Evolutionary conservation across 2,113 vertebrate species (phyloP).

Genomic region (Naja naja): DNA sequence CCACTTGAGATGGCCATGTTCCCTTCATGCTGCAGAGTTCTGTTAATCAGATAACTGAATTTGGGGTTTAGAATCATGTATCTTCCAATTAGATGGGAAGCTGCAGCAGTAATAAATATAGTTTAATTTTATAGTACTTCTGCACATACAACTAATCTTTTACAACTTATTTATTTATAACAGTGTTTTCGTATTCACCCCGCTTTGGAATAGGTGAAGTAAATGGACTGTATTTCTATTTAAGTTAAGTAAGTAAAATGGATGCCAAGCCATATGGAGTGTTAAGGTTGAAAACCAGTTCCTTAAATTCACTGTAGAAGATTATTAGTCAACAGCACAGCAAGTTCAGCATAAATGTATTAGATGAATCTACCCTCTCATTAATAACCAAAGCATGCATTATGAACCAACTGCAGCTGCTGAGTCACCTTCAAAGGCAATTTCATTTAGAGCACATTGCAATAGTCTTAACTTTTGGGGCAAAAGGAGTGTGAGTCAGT

Average conservation of each 20-base stretch:
- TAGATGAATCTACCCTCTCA: neutral
- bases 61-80: neutral
- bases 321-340: neutral
- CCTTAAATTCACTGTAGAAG: neutral
- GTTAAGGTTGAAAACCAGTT: neutral
- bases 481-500: neutral
- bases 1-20: neutral
- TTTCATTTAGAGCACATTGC: neutral
- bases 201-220: neutral
- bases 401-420: neutral
- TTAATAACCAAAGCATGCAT: neutral
- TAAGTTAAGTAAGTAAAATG: neutral
- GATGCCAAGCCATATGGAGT: neutral
- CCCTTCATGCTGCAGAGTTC: neutral
- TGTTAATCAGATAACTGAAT: neutral
- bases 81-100: neutral
- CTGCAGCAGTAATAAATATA: neutral
- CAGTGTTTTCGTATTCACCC: neutral
- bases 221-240: neutral
- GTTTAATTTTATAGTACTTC: neutral
- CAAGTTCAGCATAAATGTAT: neutral
- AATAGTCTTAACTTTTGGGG: neutral
- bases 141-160: neutral
- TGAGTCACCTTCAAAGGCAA: neutral
- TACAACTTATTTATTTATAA: neutral